These are phyloP conservation scores for Eospalax fontanierii DNA, from an alignment of 2,797 vertebrate genomes.

Conservation along the genomic window DNA sequence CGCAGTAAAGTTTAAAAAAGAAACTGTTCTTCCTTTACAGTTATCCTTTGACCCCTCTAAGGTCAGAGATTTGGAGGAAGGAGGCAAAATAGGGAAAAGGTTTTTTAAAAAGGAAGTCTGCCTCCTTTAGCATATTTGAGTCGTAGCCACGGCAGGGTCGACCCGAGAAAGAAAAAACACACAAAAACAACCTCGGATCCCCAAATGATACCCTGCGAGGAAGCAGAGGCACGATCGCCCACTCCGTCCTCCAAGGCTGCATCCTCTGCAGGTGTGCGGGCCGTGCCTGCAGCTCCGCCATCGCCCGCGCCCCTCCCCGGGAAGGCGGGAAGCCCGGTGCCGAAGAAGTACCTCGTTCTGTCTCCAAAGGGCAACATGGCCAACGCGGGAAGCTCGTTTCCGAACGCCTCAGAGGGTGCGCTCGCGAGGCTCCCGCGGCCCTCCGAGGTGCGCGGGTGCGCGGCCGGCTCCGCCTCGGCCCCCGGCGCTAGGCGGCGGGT, in stretches of 20 bases:
- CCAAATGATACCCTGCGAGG: background rate
- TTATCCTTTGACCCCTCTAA: background rate
- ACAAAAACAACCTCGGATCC: background rate
- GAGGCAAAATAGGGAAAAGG: background rate
- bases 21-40: background rate
- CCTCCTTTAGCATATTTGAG: background rate
- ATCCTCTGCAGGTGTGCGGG: background rate
- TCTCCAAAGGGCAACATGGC: conserved; percentile 91
- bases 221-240: too few relatives aligned
- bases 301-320: background rate
- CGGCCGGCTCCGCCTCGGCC: background rate
- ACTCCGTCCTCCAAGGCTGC: background rate
- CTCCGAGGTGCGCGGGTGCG: conserved; percentile 13
- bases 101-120: background rate
- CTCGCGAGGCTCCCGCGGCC: background rate
- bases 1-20: background rate
- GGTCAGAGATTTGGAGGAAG: background rate
- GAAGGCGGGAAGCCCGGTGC: background rate
- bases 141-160: background rate
- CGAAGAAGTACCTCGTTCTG: conserved; percentile 88
- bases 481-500: background rate
- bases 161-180: too few relatives aligned
- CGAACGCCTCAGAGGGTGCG: background rate
- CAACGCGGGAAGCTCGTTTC: background rate
- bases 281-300: background rate